Conservation (phyloP, 2,888 invertebrate genomes). For the Sminthurinus aureus region DNA sequence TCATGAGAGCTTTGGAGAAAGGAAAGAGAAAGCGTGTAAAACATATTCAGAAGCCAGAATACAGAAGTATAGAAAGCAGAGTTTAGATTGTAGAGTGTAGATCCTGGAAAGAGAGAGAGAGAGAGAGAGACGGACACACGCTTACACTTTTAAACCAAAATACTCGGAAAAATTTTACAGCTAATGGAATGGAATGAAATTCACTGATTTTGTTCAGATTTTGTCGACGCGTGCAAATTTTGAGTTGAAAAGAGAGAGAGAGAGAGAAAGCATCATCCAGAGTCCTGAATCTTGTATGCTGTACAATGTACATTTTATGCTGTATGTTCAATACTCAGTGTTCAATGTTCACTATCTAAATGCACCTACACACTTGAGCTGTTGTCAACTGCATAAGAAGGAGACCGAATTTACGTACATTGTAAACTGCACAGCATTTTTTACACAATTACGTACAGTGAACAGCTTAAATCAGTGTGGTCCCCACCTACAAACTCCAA, state of each 20-base stretch:
- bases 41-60: neutral
- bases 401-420: neutral
- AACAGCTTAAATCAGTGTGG: too few species aligned
- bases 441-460: too few species aligned
- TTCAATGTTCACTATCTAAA: neutral
- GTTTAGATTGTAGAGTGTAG: neutral
- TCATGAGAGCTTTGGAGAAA: neutral
- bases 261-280: neutral
- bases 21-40: neutral
- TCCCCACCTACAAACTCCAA: too few species aligned
- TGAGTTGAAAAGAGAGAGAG: conserved; percentile 15
- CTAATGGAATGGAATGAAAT: conserved; percentile 28
- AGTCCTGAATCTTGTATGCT: neutral
- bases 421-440: neutral
- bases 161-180: neutral
- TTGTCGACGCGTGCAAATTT: conserved; percentile 36
- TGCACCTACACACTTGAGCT: neutral
- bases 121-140: neutral
- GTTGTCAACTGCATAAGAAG: neutral
- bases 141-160: neutral
- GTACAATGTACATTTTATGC: neutral
- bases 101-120: neutral
- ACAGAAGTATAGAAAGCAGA: too few species aligned
- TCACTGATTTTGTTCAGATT: neutral
- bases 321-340: neutral